These are phyloP conservation scores for Lysandra coridon DNA, from an alignment of 2,888 invertebrate genomes.

Conservation along the genomic window DNA sequence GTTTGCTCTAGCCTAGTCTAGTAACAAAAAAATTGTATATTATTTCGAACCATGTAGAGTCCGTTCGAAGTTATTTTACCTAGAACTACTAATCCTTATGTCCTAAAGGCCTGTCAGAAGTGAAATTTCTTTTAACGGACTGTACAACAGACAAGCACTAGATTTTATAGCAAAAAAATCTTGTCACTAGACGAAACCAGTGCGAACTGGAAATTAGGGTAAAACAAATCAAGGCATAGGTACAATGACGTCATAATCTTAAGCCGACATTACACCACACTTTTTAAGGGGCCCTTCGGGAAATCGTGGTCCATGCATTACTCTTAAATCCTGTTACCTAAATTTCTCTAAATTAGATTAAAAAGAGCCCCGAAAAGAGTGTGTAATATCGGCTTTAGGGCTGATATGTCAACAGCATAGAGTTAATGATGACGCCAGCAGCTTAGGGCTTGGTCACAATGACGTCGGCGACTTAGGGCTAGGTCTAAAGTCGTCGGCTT, in stretches of 20 bases:
- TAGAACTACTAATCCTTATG: neutral
- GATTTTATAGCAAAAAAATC: neutral
- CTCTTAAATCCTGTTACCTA: no score
- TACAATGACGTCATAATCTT: neutral
- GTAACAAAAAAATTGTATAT: neutral
- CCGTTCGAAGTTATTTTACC: neutral
- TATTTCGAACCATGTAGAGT: neutral
- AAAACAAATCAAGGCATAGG: neutral
- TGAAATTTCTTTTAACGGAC: neutral
- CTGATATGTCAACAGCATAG: neutral
- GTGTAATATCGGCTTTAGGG: neutral
- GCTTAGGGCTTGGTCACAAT: neutral
- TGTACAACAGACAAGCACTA: neutral
- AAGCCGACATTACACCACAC: neutral
- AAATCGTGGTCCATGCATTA: no score
- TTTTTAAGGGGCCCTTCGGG: neutral
- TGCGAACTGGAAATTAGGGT: neutral
- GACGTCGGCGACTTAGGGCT: neutral
- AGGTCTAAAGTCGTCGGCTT: neutral
- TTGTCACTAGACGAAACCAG: neutral
- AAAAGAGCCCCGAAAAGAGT: no score
- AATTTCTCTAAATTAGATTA: no score
- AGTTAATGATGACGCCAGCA: neutral
- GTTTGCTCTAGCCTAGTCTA: neutral
- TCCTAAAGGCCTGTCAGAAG: neutral